These are phyloP conservation scores for Oceanites oceanicus DNA, from an alignment of 2,113 vertebrate species.

Conservation along the genomic window DNA sequence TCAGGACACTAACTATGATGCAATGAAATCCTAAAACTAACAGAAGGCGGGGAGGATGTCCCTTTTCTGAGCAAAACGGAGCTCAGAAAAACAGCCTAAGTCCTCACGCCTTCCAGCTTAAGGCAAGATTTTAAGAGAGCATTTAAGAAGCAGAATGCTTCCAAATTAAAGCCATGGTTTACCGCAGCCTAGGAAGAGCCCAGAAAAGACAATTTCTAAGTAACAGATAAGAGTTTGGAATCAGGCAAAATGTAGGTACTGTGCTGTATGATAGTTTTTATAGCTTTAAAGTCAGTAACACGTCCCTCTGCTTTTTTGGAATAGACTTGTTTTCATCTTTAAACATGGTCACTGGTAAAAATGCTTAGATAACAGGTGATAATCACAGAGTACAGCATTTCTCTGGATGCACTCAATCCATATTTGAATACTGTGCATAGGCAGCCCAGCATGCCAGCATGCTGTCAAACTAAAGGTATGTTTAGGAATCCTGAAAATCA, in stretches of 20 bases:
- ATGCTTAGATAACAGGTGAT: neutral
- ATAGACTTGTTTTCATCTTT: neutral
- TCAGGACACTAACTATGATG: neutral
- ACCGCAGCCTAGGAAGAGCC: neutral
- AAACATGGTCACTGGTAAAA: neutral
- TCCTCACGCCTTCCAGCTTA: neutral
- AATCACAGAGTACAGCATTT: neutral
- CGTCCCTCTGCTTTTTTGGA: neutral
- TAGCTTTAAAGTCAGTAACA: neutral
- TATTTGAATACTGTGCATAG: neutral
- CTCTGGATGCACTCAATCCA: neutral
- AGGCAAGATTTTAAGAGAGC: neutral
- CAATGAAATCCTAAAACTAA: neutral
- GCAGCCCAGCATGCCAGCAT: neutral
- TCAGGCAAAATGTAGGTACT: neutral
- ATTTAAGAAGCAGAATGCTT: neutral
- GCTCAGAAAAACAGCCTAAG: neutral
- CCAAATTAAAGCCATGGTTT: neutral
- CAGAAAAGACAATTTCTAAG: neutral
- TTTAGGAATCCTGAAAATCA: neutral
- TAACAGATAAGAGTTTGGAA: neutral
- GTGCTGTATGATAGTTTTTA: neutral
- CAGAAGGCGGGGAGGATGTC: neutral
- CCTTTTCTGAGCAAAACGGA: neutral
- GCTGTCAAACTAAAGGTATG: neutral